Base-by-base conservation (phyloP, 2,113 vertebrate species). In the Xiphorhynchus elegans region DNA sequence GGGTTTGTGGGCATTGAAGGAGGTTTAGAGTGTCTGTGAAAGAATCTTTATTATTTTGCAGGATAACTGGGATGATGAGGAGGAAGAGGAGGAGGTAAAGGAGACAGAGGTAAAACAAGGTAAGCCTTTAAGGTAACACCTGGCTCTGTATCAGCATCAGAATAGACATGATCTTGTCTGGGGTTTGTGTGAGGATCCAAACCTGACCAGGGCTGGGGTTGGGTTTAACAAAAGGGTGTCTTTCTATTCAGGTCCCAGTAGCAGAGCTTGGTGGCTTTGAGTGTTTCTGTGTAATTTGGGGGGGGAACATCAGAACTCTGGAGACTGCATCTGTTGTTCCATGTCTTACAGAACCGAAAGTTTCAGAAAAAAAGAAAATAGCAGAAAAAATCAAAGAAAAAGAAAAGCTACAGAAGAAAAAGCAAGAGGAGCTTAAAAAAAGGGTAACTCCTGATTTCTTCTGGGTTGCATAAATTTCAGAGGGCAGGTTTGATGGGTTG, bases 41-140 rank as follows among this genome's bases (percentile, higher is more conserved):
- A 53, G 26, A 31, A 18, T 29, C 35, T 4, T 31, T 26, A 37
- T 37, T 93, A 7, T 77, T 90, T 96, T 90, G 84, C 87, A 99
- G 99, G 99, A 99, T 95, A 99, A 99, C 95, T 99, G 99, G 99
- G 99, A 99, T 97, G 99, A 99, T 94, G 99, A 99, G 85, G 95
- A 98, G 88, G 98, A 98, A 89, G 98, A 98, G 3, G 97, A 98
- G 84, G 97, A 97, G 89, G 98, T 97, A 82, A 98, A 98, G 91
- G 98, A 96, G 89, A 90, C 96, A 12, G 98, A 98, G 91, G 82
- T 97, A 75, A 98, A 98, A 83, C 92, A 98, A 98, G 98, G 98
- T 99, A 84, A 97, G 97, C 5, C 16, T 49, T 37, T 1, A 11
- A 17, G 69, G 66, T 29, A 56, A 17, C 0, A 6, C 8, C 1